Base-by-base conservation (phyloP, 2,888 invertebrate genomes). In the Ennomos fuscantarius region DNA sequence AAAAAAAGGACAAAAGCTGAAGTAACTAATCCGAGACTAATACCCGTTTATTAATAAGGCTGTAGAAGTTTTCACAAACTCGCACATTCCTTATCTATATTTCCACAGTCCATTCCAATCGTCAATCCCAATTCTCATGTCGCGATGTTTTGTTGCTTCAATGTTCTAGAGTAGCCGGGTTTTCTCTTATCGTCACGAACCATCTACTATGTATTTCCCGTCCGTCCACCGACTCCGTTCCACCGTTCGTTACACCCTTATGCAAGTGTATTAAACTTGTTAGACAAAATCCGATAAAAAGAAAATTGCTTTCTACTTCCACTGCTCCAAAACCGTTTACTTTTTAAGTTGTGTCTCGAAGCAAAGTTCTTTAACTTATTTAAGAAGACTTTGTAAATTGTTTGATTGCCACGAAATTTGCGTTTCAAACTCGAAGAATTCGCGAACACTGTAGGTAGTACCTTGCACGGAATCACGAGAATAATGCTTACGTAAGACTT, bases 321-420 rank as follows among this genome's bases (percentile, higher is more conserved):
- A 59, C 65, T 63, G 63, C 62, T 69, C 63, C 48, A 51, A 63
- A 69, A 66, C 63, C 62, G 63, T 66, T 70, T 70, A 69, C 66
- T 69, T 74, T 73, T 73, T 63, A 70, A 63, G 63, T 73, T 74
- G 70, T 71, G 70, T 76, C 70, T 66, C 55, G 55, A 68, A 69
- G 58, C 54, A 63, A 67, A 73, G 62, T 65, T 64, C 56, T 45
- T 50, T 56, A 55, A 66, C 63, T 65, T 60, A 57, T 50, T 63
- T 62, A 69, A 61, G 62, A 63, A 69, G 62, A 69, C 51, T 76
- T 75, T 45, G 64, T 60, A 40, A 63, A 50, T 70, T 73, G 70
- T 76, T 77, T 70, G 70, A 73, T 74, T 74, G 72, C 69, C 66
- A 59, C 59, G 64, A 65, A 70, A 71, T 70, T 73, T 73, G 65